Evolutionary conservation across 2,888 invertebrate genomes (phyloP), one percentile per base, ranked within the genome.

Genomic region (Saturnia japonica): DNA sequence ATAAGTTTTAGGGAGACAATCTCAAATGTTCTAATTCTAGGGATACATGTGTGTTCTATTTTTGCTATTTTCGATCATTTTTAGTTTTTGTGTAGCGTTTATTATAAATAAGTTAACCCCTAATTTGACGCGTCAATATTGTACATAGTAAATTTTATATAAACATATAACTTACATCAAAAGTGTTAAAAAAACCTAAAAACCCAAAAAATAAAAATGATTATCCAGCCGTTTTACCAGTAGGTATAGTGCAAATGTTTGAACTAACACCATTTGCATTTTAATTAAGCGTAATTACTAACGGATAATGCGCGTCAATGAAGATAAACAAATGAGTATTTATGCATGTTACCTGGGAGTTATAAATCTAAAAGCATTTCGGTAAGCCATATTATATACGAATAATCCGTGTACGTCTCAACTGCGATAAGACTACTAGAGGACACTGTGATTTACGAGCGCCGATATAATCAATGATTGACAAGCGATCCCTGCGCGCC

Each of bases 381-480:
- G 25, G 14, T 19, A n/a, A 22, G 54, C 14, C 28, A 16, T 60
- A 57, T n/a, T n/a, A 60, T 14, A 14, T 60, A 28, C 12, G 28
- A 25, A 11, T 60, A 60, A 60, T 60, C 57, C 25, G 57, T 28
- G 57, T 28, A 60, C 57, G n/a, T 64, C 19, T 64, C 64, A 19
- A n/a, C 40, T 64, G 64, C 64, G 64, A 64, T 40, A 64, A 64
- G 64, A 40, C 64, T n/a, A 40, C 64, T 34, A 64, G 64, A 64
- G 64, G 64, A 64, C 40, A 40, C 9, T 64, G n/a, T 64, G 84
- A 85, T 85, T 85, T 84, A 84, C 81, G 80, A 79, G 80, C 77
- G 74, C 79, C 75, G 82, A 81, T 81, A 82, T 87, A 85, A 87
- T 85, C 84, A 85, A 82, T 83, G 84, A 81, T 75, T 78, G 83